Percentiles rank a stretch among this genome's conserved stretches.
These are phyloP conservation scores for Drosophila sucinea DNA, from an alignment of 1,140 invertebrate genomes.

Conservation along the genomic window DNA sequence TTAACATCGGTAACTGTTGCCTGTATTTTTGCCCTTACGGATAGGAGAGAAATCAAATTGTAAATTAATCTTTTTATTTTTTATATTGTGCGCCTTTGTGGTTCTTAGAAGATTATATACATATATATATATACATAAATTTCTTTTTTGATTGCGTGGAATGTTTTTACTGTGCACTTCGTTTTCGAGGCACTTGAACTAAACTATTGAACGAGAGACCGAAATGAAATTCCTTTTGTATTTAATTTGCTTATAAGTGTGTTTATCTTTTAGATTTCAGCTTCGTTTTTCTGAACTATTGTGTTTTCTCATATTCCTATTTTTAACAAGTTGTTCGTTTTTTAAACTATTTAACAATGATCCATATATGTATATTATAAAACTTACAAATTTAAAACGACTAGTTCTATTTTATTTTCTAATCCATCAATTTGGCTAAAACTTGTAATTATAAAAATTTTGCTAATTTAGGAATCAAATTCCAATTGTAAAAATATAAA, in stretches of 20 bases:
- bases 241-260: constrained; percentile 70
- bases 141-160: constrained; percentile 46
- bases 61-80: not conserved
- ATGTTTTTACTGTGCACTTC: constrained; percentile 66
- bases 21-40: constrained; percentile 11
- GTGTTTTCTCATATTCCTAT: constrained; percentile 39
- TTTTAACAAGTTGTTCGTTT: constrained; percentile 61
- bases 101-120: constrained; percentile 15
- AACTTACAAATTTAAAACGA: not conserved
- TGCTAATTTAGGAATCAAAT: constrained; percentile 46
- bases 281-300: constrained; percentile 9
- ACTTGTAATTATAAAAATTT: constrained; percentile 32
- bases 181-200: constrained; percentile 62
- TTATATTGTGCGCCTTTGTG: constrained; percentile 13
- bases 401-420: not conserved
- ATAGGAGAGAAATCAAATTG: constrained; percentile 2
- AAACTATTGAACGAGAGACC: constrained; percentile 38
- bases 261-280: constrained; percentile 40
- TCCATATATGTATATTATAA: constrained; percentile 21
- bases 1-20: constrained; percentile 19
- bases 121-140: constrained; percentile 19
- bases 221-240: constrained; percentile 66
- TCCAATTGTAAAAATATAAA: constrained; percentile 33
- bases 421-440: no score
- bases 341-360: constrained; percentile 51